Evolutionary conservation across 2,797 vertebrate species (phyloP).

Genomic region (Enteromius anoplus): DNA sequence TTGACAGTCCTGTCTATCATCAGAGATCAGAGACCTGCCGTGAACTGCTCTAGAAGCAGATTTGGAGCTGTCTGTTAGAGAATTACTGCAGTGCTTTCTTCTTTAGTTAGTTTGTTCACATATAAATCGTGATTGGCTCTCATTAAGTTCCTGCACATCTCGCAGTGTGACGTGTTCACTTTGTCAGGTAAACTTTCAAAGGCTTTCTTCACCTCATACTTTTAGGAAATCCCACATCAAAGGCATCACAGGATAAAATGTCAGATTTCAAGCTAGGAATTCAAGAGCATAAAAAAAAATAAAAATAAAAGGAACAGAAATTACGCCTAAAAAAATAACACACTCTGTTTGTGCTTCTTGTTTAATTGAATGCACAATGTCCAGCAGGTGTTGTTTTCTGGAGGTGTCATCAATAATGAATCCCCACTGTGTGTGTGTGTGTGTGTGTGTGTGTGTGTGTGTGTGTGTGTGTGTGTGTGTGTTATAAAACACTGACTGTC

Average conservation of each 20-base stretch:
- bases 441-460: conserved; percentile 2
- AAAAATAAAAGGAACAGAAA: not conserved
- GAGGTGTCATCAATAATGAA: conserved; percentile 48
- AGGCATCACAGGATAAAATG: conserved; percentile 9
- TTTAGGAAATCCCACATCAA: conserved; percentile 27
- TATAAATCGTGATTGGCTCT: conserved; percentile 36
- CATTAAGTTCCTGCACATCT: conserved; percentile 30
- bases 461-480: not conserved
- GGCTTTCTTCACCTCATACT: not conserved
- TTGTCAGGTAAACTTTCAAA: conserved; percentile 30
- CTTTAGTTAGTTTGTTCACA: conserved; percentile 51
- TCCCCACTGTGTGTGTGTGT: not conserved
- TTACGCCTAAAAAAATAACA: conserved; percentile 3
- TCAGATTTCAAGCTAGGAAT: conserved; percentile 23
- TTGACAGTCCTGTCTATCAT: conserved; percentile 61
- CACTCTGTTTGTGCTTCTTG: conserved; percentile 11
- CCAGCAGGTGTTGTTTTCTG: conserved; percentile 29
- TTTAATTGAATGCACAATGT: conserved; percentile 38
- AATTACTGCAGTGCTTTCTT: conserved; percentile 55
- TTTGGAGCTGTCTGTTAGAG: conserved; percentile 56
- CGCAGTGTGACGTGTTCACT: not conserved
- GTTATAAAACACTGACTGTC: conserved; percentile 52
- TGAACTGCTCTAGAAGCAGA: conserved; percentile 65
- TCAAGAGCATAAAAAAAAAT: not conserved
- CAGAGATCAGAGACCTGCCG: conserved; percentile 59